Conservation (phyloP, 2,113 vertebrate genomes). For the Clarias magur region DNA sequence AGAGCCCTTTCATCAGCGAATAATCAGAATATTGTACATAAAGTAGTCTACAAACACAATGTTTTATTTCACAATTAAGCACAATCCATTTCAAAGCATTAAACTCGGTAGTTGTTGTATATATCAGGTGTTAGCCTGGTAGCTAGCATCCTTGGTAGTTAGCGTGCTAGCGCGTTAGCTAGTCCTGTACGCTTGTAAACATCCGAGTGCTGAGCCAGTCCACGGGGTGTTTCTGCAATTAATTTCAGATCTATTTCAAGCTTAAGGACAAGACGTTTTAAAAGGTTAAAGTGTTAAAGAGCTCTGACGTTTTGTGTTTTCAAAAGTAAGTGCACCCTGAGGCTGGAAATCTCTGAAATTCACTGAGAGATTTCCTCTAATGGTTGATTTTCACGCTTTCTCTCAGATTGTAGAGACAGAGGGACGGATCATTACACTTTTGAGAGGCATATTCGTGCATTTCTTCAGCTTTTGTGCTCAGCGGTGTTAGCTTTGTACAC, state of each 20-base stretch:
- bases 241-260: not conserved
- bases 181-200: constrained; percentile 4
- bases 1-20: too few relatives aligned
- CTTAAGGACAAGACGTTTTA: too few relatives aligned
- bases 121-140: not conserved
- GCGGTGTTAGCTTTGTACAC: not conserved
- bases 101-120: accelerated
- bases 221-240: not conserved
- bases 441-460: not conserved
- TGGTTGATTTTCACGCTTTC: not conserved
- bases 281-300: not conserved
- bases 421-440: not conserved
- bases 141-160: not conserved
- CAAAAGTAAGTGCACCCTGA: not conserved
- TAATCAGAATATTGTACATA: too few relatives aligned
- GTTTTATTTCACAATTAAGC: not conserved
- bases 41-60: too few relatives aligned
- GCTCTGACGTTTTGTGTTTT: not conserved
- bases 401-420: not conserved
- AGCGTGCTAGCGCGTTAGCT: not conserved
- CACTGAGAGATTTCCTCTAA: not conserved
- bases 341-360: not conserved
- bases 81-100: not conserved
- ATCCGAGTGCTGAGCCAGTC: not conserved
- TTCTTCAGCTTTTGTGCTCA: not conserved